Percentiles rank a stretch among this genome's conserved stretches.
These are phyloP conservation scores for Rhinatrema bivittatum DNA, from an alignment of 2,797 vertebrate genomes.

Conservation along the genomic window DNA sequence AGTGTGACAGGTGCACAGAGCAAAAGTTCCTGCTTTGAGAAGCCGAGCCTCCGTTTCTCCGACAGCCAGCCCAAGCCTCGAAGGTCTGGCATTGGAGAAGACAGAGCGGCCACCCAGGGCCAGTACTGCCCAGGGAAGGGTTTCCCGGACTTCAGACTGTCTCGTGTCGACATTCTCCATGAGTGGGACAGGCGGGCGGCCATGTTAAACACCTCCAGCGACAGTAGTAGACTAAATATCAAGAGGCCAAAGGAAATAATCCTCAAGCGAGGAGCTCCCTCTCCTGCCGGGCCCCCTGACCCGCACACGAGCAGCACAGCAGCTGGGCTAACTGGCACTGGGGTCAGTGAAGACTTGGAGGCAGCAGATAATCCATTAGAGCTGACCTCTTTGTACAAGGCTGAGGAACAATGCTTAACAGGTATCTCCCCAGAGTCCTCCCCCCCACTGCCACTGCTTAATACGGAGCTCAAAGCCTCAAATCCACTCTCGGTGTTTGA, in stretches of 20 bases:
- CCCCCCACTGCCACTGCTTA: neutral
- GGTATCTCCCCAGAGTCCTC: neutral
- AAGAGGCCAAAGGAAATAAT: neutral
- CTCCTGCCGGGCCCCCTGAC: neutral
- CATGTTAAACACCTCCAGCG: neutral
- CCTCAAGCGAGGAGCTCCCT: neutral
- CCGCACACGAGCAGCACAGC: neutral
- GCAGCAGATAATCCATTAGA: neutral
- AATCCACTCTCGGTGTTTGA: conserved; percentile 8
- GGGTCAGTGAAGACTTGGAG: too few relatives aligned
- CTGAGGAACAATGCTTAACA: neutral
- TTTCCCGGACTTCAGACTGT: neutral
- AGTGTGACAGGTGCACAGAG: too few relatives aligned
- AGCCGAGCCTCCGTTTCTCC: conserved; percentile 25
- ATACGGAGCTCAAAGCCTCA: neutral
- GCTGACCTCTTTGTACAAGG: neutral
- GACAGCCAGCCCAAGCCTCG: conserved; percentile 28
- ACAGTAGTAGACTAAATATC: neutral
- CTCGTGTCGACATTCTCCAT: neutral
- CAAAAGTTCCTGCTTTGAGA: conserved; percentile 15
- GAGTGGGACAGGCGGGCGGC: conserved; percentile 28
- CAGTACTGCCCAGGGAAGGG: conserved; percentile 15
- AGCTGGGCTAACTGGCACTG: too few relatives aligned
- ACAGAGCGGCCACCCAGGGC: neutral
- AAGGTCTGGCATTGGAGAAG: neutral